Evolutionary conservation across 2,888 invertebrate species (phyloP).

Genomic region (Hypselothyrea guttata): DNA sequence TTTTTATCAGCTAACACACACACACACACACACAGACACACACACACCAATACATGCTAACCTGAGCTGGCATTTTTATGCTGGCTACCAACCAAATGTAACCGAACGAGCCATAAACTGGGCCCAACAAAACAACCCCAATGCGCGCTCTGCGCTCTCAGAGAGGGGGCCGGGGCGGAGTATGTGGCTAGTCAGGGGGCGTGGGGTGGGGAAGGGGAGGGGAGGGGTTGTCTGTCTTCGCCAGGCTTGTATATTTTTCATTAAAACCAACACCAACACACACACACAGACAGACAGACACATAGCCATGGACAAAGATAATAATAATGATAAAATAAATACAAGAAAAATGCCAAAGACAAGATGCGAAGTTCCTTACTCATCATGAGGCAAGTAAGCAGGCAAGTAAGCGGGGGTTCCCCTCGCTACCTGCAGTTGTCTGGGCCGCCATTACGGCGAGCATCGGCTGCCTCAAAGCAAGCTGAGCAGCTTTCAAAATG

Average conservation of each 20-base stretch:
- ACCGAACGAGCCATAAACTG: conserved; percentile 69
- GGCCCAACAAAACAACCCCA: conserved; percentile 71
- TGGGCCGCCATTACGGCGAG: conserved; percentile 47
- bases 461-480: conserved; percentile 64
- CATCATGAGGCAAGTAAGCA: conserved; percentile 11
- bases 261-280: conserved; percentile 48
- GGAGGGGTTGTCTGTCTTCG: conserved; percentile 6
- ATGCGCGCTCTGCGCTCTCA: too few relatives aligned
- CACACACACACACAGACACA: conserved; percentile 14
- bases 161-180: conserved; percentile 26
- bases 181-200: conserved; percentile 4
- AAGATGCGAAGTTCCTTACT: conserved; percentile 18
- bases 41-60: conserved; percentile 21
- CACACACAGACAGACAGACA: conserved; percentile 28
- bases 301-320: conserved; percentile 79
- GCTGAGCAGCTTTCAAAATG: conserved; percentile 72
- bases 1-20: conserved; percentile 48
- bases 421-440: conserved; percentile 26
- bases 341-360: conserved; percentile 69
- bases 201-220: too few relatives aligned
- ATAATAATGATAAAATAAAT: conserved; percentile 81
- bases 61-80: conserved; percentile 64
- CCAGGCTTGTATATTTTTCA: conserved; percentile 62
- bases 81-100: conserved; percentile 71
- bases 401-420: conserved; percentile 3